Evolutionary conservation across 1,140 invertebrate species (phyloP), one percentile per base, ranked within the genome.

Genomic region (Heliconius nattereri): DNA sequence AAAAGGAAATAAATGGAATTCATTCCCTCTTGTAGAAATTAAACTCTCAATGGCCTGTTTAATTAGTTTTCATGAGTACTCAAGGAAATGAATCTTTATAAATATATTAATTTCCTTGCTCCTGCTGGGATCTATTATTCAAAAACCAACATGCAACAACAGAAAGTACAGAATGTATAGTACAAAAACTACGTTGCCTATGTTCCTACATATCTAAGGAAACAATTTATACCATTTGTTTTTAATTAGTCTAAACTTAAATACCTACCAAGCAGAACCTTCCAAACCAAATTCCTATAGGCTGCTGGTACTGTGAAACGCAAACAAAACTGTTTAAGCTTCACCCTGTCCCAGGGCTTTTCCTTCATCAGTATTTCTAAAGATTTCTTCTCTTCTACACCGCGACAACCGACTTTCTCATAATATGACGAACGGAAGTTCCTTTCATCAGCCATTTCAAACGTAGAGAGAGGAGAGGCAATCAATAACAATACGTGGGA

Each of bases 381-480:
- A 0, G 98, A 98, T 93, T 98, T 98, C 91, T 98, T 98, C 90
- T 99, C 98, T 92, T 98, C 98, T 0, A 98, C 98, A 84, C 97
- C 97, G 75, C 97, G 96, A 94, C 97, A 98, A 75, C 98, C 98
- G 70, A 98, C 97, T 89, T 97, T 98, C 92, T 98, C 97, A 87
- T 98, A 98, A 88, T 98, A 99, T 26, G 97, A 97, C 0, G 97
- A 98, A 45, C 98, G 96, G 94, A 99, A 98, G 95, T 98, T 99
- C 85, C 98, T 94, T 88, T 97, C 97, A 83, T 97, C 97, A 3
- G 95, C 81, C 91, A 92, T 92, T 81, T 66, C 79, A 11, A 45
- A 45, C 75, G 76, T 77, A 40, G 11, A 81, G 75, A 70, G 77
- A 83, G 66, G 73, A 19, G 19, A 45, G 40, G 3, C 23, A 73